These are phyloP conservation scores for Archaeoteleia sp. DNA, from an alignment of 2,888 invertebrate species.

Conservation along the genomic window DNA sequence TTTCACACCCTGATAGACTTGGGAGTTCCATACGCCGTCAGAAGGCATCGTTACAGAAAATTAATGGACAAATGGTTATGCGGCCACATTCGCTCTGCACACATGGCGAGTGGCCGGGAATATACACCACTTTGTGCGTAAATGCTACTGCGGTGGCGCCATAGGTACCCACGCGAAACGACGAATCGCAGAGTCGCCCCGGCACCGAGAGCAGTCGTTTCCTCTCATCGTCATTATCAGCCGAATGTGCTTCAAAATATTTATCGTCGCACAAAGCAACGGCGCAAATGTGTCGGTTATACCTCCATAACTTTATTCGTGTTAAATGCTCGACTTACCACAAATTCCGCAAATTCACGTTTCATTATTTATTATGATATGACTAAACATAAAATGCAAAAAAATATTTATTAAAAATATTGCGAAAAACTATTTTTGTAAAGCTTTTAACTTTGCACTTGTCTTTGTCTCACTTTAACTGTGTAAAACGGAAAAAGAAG, in stretches of 20 bases:
- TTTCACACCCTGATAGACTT: conserved; percentile 48
- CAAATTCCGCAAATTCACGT: conserved; percentile 31
- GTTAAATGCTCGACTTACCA: conserved; percentile 16
- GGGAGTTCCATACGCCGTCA: conserved; percentile 16
- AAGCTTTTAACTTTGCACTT: too few relatives aligned
- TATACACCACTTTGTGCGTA: conserved; percentile 38
- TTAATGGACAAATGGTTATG: conserved; percentile 57
- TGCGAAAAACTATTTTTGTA: too few relatives aligned
- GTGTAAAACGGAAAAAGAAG: too few relatives aligned
- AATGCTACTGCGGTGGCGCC: conserved; percentile 33
- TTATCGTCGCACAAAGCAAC: conserved; percentile 31
- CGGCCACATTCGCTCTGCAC: conserved; percentile 44
- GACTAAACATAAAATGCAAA: too few relatives aligned
- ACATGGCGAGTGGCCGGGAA: conserved; percentile 31
- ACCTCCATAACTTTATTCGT: conserved; percentile 24
- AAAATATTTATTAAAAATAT: too few relatives aligned
- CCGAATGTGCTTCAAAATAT: conserved; percentile 43
- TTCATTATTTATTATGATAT: too few relatives aligned
- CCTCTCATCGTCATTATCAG: conserved; percentile 33
- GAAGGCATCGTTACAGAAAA: conserved; percentile 49
- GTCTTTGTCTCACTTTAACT: too few relatives aligned
- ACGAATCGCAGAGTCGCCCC: conserved; percentile 19
- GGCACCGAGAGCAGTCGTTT: conserved; percentile 22
- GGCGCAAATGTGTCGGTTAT: conserved; percentile 13
- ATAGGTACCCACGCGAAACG: conserved; percentile 20